Percentiles rank a stretch among this genome's conserved stretches.
phyloP scores from a whole-genome alignment of 1,140 invertebrate genomes.

The Apis florea region DNA sequence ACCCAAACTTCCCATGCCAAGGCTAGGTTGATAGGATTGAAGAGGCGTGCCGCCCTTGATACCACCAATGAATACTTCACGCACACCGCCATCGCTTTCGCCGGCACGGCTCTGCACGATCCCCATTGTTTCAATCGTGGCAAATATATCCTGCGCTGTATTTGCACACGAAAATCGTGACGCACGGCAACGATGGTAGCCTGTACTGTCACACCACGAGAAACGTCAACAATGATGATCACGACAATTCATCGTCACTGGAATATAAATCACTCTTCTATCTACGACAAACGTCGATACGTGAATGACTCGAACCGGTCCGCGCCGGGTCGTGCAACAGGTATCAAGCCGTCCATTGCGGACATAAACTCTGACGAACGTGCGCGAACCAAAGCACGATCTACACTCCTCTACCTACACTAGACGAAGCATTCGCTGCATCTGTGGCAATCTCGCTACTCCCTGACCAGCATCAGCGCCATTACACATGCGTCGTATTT shows the following conservation, averaged over 20 bases:
- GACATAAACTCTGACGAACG: constrained; percentile 31
- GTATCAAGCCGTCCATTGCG: constrained; percentile 51
- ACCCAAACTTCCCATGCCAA: constrained; percentile 70
- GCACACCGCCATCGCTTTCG: constrained; percentile 67
- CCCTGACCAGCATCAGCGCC: constrained; percentile 10
- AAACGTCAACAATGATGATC: constrained; percentile 54
- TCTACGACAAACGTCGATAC: constrained; percentile 29
- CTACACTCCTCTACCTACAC: constrained; percentile 17
- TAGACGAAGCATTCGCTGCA: constrained; percentile 41
- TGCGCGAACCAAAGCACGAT: constrained; percentile 36
- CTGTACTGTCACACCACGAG: constrained; percentile 40
- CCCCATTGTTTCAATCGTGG: constrained; percentile 67
- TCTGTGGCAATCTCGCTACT: constrained; percentile 23
- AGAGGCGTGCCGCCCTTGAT: constrained; percentile 69
- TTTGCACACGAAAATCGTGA: constrained; percentile 12
- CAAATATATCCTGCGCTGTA: not conserved
- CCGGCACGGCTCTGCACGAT: constrained; percentile 73
- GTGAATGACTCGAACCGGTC: constrained; percentile 4
- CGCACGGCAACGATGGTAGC: constrained; percentile 24
- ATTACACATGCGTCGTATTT: constrained; percentile 24
- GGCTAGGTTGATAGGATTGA: constrained; percentile 68
- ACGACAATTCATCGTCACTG: constrained; percentile 34
- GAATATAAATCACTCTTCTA: not conserved
- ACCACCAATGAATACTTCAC: constrained; percentile 68
- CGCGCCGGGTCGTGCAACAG: constrained; percentile 51